Evolutionary conservation across 2,888 invertebrate genomes (phyloP).

Genomic region (Cephus spinipes): DNA sequence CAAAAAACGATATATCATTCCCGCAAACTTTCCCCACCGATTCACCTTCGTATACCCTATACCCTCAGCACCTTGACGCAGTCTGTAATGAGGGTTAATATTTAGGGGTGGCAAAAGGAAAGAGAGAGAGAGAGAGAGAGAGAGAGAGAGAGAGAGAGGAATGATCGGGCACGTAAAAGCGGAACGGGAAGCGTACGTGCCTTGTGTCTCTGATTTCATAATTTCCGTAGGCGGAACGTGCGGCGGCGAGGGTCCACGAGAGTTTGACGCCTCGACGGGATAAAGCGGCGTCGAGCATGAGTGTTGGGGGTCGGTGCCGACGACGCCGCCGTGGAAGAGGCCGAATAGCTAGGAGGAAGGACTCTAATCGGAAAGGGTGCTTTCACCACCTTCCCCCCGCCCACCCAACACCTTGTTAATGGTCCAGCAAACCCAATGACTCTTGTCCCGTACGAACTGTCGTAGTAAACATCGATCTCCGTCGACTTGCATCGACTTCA

Average conservation of each 20-base stretch:
- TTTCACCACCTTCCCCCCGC: too few species aligned
- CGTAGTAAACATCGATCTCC: conserved; percentile 5
- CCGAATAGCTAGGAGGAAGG: conserved; percentile 6
- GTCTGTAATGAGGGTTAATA: background rate
- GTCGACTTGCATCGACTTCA: conserved; percentile 15
- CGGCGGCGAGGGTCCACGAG: conserved; percentile 25
- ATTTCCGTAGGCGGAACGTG: conserved; percentile 62
- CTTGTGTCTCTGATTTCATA: conserved; percentile 66
- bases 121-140: conserved; percentile 14
- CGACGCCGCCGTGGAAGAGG: background rate
- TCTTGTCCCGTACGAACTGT: conserved; percentile 7
- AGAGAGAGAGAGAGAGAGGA: background rate
- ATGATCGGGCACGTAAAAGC: conserved; percentile 35
- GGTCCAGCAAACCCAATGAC: conserved; percentile 9
- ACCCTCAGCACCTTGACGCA: background rate
- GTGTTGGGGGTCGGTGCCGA: background rate
- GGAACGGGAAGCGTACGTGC: conserved; percentile 54
- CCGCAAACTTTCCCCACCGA: conserved; percentile 35
- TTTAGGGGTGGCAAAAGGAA: conserved; percentile 26
- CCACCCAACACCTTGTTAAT: conserved; percentile 15
- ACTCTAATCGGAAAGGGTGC: conserved; percentile 7
- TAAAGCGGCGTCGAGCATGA: background rate
- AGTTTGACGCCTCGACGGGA: conserved; percentile 1
- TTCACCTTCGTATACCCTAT: background rate
- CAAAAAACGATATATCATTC: conserved; percentile 47